phyloP scores from a whole-genome alignment of 2,113 vertebrate genomes.

The Aegithalos caudatus region DNA sequence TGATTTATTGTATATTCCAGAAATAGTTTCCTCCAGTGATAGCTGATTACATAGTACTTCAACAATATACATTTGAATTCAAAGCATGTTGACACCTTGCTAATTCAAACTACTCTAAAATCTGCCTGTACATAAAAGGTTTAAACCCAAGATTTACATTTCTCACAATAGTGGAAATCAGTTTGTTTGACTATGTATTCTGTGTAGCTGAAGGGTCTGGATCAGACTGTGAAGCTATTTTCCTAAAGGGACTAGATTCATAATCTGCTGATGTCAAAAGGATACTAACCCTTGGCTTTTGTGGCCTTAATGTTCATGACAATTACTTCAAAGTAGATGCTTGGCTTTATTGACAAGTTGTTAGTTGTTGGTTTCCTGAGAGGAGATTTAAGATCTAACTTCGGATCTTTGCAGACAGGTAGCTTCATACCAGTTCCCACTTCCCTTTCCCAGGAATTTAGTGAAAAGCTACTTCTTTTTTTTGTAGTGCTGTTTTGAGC shows the following conservation, averaged over 20 bases:
- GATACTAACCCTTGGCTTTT: neutral
- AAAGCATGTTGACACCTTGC: neutral
- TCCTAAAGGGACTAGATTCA: neutral
- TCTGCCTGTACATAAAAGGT: neutral
- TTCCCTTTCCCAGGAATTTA: neutral
- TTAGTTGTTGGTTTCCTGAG: neutral
- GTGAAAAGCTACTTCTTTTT: neutral
- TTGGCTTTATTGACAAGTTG: neutral
- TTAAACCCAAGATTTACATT: neutral
- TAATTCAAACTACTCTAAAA: neutral
- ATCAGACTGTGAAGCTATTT: neutral
- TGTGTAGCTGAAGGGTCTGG: neutral
- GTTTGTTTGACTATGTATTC: neutral
- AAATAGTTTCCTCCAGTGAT: neutral
- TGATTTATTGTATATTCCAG: neutral
- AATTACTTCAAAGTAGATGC: neutral
- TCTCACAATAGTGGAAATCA: neutral
- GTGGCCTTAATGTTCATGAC: neutral
- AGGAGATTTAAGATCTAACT: neutral
- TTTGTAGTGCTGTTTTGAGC: neutral
- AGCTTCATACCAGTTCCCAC: neutral
- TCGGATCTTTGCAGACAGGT: neutral
- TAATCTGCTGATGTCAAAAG: neutral
- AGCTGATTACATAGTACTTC: neutral
- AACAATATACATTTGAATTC: conserved; percentile 1